Conservation (phyloP, 2,888 invertebrate species). For the Hirtodrosophila confusa region DNA sequence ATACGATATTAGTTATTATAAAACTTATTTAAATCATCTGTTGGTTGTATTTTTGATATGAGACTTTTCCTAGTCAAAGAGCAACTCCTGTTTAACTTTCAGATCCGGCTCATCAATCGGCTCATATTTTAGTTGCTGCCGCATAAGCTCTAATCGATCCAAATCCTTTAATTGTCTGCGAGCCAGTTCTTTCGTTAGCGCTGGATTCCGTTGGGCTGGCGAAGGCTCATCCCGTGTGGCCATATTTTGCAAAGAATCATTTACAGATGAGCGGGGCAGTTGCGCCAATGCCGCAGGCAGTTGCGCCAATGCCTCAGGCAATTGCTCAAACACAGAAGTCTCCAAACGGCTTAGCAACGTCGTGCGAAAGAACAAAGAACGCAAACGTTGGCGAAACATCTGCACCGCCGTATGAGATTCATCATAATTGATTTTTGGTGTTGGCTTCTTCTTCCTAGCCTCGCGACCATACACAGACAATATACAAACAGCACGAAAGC, state of each 20-base stretch:
- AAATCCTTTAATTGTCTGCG: slow-evolving; percentile 20
- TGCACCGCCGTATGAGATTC: slow-evolving; percentile 51
- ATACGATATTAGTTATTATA: slow-evolving; percentile 42
- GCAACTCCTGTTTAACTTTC: slow-evolving; percentile 14
- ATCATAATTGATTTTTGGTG: slow-evolving; percentile 6
- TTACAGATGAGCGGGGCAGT: slow-evolving; percentile 18
- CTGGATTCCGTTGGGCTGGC: too few relatives aligned
- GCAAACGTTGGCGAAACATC: slow-evolving; percentile 75
- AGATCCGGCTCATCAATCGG: slow-evolving; percentile 8
- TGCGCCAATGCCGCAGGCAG: slow-evolving; percentile 84
- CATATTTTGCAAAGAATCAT: background rate
- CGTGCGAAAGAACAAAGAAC: slow-evolving; percentile 75
- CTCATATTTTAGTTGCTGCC: slow-evolving; percentile 1
- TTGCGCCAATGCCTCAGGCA: slow-evolving; percentile 87
- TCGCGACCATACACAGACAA: slow-evolving; percentile 46
- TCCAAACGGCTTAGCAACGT: slow-evolving; percentile 77
- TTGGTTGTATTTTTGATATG: background rate
- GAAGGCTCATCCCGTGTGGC: too few relatives aligned
- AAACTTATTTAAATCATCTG: slow-evolving; percentile 28
- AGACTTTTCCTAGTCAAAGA: slow-evolving; percentile 1
- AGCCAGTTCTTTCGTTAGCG: slow-evolving; percentile 2
- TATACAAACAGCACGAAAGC: slow-evolving; percentile 80
- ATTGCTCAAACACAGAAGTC: slow-evolving; percentile 87
- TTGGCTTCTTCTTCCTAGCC: background rate
- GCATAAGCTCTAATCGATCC: too few relatives aligned